These are phyloP conservation scores for Dendrocincla fuliginosa DNA, from an alignment of 2,797 vertebrate species.

Conservation along the genomic window DNA sequence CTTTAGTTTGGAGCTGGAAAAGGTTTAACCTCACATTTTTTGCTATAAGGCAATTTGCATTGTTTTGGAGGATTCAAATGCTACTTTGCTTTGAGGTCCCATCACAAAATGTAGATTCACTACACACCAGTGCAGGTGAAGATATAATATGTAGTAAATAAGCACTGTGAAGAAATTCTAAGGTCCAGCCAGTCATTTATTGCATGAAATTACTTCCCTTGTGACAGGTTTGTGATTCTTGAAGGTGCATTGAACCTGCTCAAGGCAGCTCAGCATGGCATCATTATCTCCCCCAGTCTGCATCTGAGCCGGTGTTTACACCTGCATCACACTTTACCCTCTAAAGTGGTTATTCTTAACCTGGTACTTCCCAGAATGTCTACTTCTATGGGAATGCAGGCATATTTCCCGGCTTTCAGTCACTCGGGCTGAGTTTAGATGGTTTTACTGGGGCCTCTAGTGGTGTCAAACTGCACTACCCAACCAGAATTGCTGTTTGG, in stretches of 20 bases:
- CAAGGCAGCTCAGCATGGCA: fast-evolving
- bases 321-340: background rate
- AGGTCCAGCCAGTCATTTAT: background rate
- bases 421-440: background rate
- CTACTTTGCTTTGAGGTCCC: background rate
- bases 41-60: background rate
- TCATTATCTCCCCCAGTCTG: background rate
- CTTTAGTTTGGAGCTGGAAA: background rate
- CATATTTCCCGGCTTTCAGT: background rate
- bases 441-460: constrained; percentile 66
- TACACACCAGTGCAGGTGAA: background rate
- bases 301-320: background rate
- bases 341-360: background rate
- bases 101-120: background rate
- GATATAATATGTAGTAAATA: background rate
- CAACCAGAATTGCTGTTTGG: background rate
- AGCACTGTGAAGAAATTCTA: background rate
- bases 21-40: background rate
- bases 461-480: background rate
- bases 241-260: background rate
- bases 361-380: background rate
- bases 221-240: constrained; percentile 6
- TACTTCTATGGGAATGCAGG: background rate
- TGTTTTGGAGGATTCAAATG: background rate
- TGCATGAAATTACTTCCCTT: background rate